Evolutionary conservation across 2,888 invertebrate genomes (phyloP), one percentile per base, ranked within the genome.

Genomic region (Dicycla oo): DNA sequence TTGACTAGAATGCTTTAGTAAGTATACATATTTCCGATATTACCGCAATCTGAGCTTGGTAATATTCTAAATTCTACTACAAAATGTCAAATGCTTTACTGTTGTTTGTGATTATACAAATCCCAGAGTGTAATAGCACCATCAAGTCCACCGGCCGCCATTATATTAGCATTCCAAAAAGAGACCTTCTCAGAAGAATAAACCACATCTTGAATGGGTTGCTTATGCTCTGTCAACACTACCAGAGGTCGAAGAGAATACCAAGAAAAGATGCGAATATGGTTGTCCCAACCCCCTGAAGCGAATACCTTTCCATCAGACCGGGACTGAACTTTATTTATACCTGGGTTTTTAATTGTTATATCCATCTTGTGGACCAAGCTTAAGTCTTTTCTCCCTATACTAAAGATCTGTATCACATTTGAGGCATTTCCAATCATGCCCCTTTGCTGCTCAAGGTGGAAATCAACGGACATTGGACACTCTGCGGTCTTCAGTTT

Each of bases 41-140:
- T 64, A 77, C 81, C 73, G 69, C 77, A 72, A 81, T 60, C 72
- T 73, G 80, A 82, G 76, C 75, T 82, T 73, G 76, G 75, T 74
- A 82, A 80, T 84, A 80, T 73, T 82, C 84, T 85, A 86, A 71
- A 70, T 75, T 81, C 82, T 81, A 82, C 63, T 78, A 69, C 45
- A 72, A 67, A 80, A 81, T 68, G 43, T 72, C 82, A 82, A 88
- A 89, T 86, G 87, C 83, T 85, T 89, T 88, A 95, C 82, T 93
- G 90, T 83, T 94, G 90, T 82, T 94, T 95, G 78, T 86, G 90
- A 80, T 98, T 98, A 90, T 98, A 98, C 86, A 98, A 96, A 94
- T 98, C 97, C 98, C 98, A 98, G 70, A 98, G 96, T 8, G 98
- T 97, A 83, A 98, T 97, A 88, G 97, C 97, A 81, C 97, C 97